Evolutionary conservation across 2,797 vertebrate species (phyloP).

Genomic region (Xenops minutus): DNA sequence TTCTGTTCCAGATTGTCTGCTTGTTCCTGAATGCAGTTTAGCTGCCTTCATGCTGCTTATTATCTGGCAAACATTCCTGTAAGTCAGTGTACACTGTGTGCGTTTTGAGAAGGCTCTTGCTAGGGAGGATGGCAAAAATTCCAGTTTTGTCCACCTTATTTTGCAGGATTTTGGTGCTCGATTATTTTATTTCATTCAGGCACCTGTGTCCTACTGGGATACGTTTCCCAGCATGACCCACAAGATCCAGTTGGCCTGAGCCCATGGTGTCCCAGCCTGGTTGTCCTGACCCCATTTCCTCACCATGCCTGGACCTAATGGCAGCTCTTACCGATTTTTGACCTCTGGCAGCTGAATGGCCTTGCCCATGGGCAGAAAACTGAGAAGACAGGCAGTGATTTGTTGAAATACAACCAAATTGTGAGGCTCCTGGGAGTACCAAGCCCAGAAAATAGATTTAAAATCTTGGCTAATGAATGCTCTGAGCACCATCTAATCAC

Average conservation of each 20-base stretch:
- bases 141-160: too few relatives aligned
- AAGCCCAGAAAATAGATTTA: not conserved
- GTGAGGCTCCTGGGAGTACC: not conserved
- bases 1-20: conserved; percentile 15
- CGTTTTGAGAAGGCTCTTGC: not conserved
- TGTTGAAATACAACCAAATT: not conserved
- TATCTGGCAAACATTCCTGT: not conserved
- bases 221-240: not conserved
- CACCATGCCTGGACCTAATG: not conserved
- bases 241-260: not conserved
- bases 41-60: not conserved
- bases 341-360: not conserved
- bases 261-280: not conserved
- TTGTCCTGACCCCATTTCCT: not conserved
- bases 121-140: not conserved
- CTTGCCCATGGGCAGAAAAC: not conserved
- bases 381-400: not conserved
- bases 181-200: not conserved
- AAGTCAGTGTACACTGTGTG: not conserved
- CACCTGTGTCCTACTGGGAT: not conserved
- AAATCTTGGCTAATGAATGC: not conserved
- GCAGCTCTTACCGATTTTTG: not conserved
- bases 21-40: conserved; percentile 9
- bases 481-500: not conserved
- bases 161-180: not conserved